Conservation (phyloP, 2,797 vertebrate species). For the Darevskia nairensis region DNA sequence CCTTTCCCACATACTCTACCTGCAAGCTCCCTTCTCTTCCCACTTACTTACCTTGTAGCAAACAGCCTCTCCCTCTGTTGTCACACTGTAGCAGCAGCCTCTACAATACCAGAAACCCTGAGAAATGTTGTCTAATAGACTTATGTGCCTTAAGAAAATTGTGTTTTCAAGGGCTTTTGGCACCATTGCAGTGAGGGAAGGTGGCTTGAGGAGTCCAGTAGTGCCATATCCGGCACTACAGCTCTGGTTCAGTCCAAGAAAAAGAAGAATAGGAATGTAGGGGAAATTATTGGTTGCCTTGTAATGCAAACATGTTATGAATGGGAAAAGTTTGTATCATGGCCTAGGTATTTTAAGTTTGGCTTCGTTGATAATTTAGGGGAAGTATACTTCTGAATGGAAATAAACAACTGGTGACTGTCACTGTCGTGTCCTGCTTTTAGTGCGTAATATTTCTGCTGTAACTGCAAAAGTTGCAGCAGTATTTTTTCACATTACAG, state of each 20-base stretch:
- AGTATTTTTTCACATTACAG: too few relatives aligned
- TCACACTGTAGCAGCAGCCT: background rate
- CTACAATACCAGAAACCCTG: background rate
- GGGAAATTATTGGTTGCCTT: too few relatives aligned
- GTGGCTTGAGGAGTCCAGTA: too few relatives aligned
- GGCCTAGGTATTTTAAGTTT: too few relatives aligned
- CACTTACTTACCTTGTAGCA: background rate
- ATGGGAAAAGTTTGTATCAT: too few relatives aligned
- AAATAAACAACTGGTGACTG: too few relatives aligned
- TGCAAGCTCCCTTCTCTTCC: background rate
- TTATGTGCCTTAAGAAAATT: background rate
- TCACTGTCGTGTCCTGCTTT: background rate
- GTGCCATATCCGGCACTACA: too few relatives aligned
- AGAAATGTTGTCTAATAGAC: background rate
- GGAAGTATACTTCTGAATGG: background rate
- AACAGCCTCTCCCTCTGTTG: background rate
- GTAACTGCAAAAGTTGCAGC: too few relatives aligned
- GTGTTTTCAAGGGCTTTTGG: background rate
- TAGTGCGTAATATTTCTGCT: background rate
- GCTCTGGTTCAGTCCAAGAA: too few relatives aligned
- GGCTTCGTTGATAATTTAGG: background rate
- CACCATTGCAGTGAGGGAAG: background rate
- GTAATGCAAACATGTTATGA: too few relatives aligned
- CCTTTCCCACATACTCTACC: background rate
- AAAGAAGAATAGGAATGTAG: too few relatives aligned